Percentiles rank a stretch among this genome's conserved stretches.
Conservation (phyloP, 2,113 vertebrate genomes). For the Pteronura brasiliensis region DNA sequence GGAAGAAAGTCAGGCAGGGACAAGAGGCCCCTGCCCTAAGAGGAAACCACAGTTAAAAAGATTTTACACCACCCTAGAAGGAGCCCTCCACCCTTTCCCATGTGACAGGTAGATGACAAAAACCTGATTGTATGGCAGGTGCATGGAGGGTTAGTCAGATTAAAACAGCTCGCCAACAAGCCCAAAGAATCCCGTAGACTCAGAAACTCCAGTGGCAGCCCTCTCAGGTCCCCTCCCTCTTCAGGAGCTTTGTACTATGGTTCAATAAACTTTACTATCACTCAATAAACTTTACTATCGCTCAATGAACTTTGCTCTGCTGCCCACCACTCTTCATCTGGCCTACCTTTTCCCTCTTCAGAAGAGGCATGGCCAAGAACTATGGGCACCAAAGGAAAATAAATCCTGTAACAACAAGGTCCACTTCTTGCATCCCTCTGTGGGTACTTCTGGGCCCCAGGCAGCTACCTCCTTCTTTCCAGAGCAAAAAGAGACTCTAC, state of each 20-base stretch:
- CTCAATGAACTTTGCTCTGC: background rate
- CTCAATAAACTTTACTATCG: background rate
- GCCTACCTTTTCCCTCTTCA: background rate
- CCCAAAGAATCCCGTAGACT: background rate
- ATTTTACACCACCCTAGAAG: background rate
- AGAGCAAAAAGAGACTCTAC: background rate
- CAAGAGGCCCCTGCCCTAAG: background rate
- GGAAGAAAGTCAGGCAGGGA: background rate
- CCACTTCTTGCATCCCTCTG: background rate
- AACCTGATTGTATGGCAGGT: background rate
- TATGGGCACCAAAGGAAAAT: background rate
- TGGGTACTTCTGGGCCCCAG: background rate
- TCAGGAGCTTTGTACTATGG: background rate
- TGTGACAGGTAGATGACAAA: background rate
- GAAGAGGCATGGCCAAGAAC: background rate
- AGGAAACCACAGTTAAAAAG: background rate
- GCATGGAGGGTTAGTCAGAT: background rate
- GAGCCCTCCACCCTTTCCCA: background rate
- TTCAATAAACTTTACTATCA: background rate
- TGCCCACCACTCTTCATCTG: background rate
- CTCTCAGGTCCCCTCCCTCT: background rate
- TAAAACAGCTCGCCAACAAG: background rate
- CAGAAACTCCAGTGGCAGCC: background rate
- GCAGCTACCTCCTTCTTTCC: background rate
- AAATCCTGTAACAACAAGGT: background rate